Base-by-base conservation (phyloP, 2,797 vertebrate species). In the Scyliorhinus canicula region DNA sequence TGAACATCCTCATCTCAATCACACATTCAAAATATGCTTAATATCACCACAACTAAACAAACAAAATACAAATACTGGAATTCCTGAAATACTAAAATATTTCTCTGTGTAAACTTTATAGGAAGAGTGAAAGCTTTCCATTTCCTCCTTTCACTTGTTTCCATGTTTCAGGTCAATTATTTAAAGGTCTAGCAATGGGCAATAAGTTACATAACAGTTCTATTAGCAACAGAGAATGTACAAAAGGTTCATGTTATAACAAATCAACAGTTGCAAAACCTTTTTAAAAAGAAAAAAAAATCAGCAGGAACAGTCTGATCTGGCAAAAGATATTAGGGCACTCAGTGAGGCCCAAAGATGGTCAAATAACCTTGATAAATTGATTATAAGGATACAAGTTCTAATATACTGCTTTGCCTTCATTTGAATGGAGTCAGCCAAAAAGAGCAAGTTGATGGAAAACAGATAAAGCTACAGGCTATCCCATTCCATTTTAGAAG, bases 81-180 rank as follows among this genome's bases (percentile, higher is more conserved):
- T 94, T 74, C 35, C 44, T 94, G 93, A 94, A 74, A 94, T 94
- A 94, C 93, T 94, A 94, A 94, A 94, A 74, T 94, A 94, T 69
- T 74, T 74, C 47, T 93, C 93, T 74, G 40, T 94, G 93, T 94
- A 94, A 94, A 94, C 93, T 94, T 74, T 74, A 26, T 74, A n/a
- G 47, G 67, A 93, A 71, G 67, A 50, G 26, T 93, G 91, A 94
- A 94, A 94, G 67, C 44, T 71, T 74, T 50, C 67, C 71, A 74
- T 94, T 47, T 71, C 86, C 85, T 57, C 47, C 12, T 74, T 74
- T 94, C 67, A 94, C 67, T 69, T 71, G 88, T 63, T 91, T 91
- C 88, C 21, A 88, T 88, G 86, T 57, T 90, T 90, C 52, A 60
- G 31, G 44, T 71, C 65, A 93, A 69, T 50, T 94, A 94, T 94